A percentile compares a stretch with the other conserved stretches of the same genome.
Conservation (phyloP, 2,888 invertebrate genomes). For the Sericinus montela region DNA sequence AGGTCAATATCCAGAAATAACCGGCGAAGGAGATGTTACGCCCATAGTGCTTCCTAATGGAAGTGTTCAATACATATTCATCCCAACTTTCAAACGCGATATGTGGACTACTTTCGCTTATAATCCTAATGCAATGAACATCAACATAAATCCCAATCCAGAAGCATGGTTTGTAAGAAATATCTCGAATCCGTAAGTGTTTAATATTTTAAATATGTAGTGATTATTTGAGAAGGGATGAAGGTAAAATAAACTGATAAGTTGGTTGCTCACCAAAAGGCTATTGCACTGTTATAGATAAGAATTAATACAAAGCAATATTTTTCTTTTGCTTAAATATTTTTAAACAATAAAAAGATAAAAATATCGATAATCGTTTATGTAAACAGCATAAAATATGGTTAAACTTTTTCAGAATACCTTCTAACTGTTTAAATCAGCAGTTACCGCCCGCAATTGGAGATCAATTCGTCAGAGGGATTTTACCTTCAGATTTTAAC, state of each 20-base stretch:
- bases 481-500: slow-evolving; percentile 1
- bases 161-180: slow-evolving; percentile 55
- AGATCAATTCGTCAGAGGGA: slow-evolving; percentile 1
- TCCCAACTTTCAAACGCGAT: slow-evolving; percentile 37
- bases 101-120: slow-evolving; percentile 29
- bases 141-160: slow-evolving; percentile 26
- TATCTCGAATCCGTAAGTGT: slow-evolving; percentile 50
- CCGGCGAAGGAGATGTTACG: slow-evolving; percentile 63
- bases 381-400: no score
- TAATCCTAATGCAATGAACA: slow-evolving; percentile 22
- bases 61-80: slow-evolving; percentile 50
- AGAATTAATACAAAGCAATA: no score
- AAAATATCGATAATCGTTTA: no score
- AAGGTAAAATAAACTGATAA: no score
- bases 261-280: no score
- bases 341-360: no score
- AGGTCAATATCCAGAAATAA: slow-evolving; percentile 37
- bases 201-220: neutral
- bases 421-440: slow-evolving; percentile 7
- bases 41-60: slow-evolving; percentile 55
- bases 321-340: no score
- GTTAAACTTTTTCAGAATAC: slow-evolving; percentile 7
- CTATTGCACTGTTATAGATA: no score
- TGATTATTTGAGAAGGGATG: no score
- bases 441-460: neutral